Evolutionary conservation across 1,140 invertebrate species (phyloP).

Genomic region (Drosophila serrata): DNA sequence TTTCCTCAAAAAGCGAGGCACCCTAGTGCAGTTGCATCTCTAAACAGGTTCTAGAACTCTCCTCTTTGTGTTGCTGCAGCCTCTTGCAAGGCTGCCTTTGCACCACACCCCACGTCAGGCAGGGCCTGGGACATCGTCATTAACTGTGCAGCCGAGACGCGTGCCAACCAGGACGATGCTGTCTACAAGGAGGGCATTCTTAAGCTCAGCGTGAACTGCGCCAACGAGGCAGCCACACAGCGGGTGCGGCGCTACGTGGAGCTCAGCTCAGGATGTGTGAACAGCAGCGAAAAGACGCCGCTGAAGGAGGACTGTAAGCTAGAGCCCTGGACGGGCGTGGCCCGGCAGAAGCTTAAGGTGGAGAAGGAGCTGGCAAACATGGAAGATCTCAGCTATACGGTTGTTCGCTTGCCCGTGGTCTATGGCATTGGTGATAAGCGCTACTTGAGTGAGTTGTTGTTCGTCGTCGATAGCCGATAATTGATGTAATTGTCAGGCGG

Average conservation of each 20-base stretch:
- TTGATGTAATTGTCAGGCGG: conserved; percentile 43
- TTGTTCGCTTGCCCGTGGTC: conserved; percentile 93
- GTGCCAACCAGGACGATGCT: conserved; percentile 93
- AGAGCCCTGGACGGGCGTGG: conserved; percentile 94
- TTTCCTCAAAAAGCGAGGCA: conserved; percentile 6
- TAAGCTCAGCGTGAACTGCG: conserved; percentile 93
- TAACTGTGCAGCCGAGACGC: conserved; percentile 96
- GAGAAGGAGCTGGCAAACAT: conserved; percentile 91
- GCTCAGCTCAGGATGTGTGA: conserved; percentile 93
- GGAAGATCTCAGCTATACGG: conserved; percentile 90
- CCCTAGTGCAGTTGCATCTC: conserved; percentile 17
- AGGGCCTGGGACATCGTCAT: conserved; percentile 91
- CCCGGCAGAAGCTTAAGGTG: conserved; percentile 93
- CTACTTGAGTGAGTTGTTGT: conserved; percentile 90
- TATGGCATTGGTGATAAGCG: conserved; percentile 94
- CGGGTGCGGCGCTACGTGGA: conserved; percentile 92
- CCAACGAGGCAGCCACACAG: conserved; percentile 90
- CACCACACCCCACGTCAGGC: conserved; percentile 86
- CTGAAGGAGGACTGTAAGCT: conserved; percentile 91
- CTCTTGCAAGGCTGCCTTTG: conserved; percentile 92
- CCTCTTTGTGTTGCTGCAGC: conserved; percentile 86
- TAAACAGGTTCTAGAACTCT: conserved; percentile 61
- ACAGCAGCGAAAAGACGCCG: conserved; percentile 91
- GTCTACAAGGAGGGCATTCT: conserved; percentile 96
- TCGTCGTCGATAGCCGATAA: conserved; percentile 24